These are phyloP conservation scores for Tortrix viridana DNA, from an alignment of 2,888 invertebrate species.

Conservation along the genomic window DNA sequence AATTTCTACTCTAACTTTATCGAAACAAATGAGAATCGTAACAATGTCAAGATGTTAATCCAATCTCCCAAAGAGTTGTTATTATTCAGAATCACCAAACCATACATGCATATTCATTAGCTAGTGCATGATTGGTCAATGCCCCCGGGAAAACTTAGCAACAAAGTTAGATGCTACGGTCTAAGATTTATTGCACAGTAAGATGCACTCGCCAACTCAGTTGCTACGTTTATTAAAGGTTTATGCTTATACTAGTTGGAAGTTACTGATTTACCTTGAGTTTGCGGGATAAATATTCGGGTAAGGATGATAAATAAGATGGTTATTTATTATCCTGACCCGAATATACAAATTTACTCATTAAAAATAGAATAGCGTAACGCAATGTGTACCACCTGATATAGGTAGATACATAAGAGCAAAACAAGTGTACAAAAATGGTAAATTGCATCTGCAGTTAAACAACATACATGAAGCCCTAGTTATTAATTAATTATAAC, in stretches of 20 bases:
- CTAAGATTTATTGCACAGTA: slow-evolving; percentile 51
- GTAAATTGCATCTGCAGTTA: too few relatives aligned
- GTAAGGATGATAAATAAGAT: too few relatives aligned
- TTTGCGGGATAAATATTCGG: too few relatives aligned
- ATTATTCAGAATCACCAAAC: slow-evolving; percentile 24
- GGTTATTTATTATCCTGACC: too few relatives aligned
- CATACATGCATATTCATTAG: slow-evolving; percentile 35
- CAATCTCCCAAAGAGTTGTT: slow-evolving; percentile 9
- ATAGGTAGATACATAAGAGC: too few relatives aligned
- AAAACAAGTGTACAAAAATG: too few relatives aligned
- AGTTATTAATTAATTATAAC: too few relatives aligned
- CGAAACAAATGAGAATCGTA: slow-evolving; percentile 1
- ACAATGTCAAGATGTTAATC: not conserved
- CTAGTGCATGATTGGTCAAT: slow-evolving; percentile 38
- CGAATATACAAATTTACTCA: too few relatives aligned
- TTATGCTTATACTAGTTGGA: slow-evolving; percentile 15
- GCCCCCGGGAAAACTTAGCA: slow-evolving; percentile 41
- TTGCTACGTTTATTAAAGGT: slow-evolving; percentile 22
- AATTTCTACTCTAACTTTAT: too few relatives aligned
- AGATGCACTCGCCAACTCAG: slow-evolving; percentile 32
- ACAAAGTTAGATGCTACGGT: slow-evolving; percentile 50
- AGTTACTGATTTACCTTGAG: not conserved
- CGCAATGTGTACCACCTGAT: too few relatives aligned
- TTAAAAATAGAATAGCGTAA: too few relatives aligned
- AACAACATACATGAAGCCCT: too few relatives aligned